Evolutionary conservation across 2,797 vertebrate genomes (phyloP).

Genomic region (Liasis olivaceus): DNA sequence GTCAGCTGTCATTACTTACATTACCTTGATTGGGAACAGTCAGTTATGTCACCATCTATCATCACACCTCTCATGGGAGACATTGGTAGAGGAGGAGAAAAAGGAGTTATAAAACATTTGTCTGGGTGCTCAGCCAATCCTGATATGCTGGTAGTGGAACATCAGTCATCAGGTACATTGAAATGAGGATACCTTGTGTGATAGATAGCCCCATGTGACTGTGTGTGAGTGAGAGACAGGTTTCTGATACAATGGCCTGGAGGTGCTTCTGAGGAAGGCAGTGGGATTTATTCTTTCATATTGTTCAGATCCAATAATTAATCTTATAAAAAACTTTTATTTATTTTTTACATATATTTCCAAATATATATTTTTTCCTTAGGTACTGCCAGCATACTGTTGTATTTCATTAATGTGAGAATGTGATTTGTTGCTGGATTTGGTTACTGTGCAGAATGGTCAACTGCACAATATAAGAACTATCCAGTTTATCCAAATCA

Average conservation of each 20-base stretch:
- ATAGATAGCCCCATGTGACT: constrained; percentile 54
- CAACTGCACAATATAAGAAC: not conserved
- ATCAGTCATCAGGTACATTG: constrained; percentile 63
- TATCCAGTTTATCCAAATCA: not conserved
- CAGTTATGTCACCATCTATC: constrained; percentile 70
- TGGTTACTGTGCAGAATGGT: not conserved
- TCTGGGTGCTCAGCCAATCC: constrained; percentile 60
- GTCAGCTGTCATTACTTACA: constrained; percentile 71
- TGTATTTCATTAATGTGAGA: not conserved
- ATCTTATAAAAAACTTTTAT: not conserved
- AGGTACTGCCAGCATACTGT: not conserved
- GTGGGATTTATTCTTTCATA: not conserved
- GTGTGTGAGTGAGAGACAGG: constrained; percentile 28
- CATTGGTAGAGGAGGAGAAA: constrained; percentile 56
- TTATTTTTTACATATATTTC: not conserved
- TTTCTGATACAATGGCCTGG: not conserved
- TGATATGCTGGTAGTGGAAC: constrained; percentile 41
- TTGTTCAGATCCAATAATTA: not conserved
- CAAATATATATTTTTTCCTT: not conserved
- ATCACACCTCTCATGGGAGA: constrained; percentile 54
- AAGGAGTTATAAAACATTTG: constrained; percentile 65
- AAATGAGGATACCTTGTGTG: constrained; percentile 62
- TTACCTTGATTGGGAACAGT: constrained; percentile 70
- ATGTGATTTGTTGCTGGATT: not conserved
- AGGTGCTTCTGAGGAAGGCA: constrained; percentile 17